A percentile compares a stretch with the other conserved stretches of the same genome.
Evolutionary conservation across 2,888 invertebrate species (phyloP).

Genomic region (Leptinotarsa tumamoca): DNA sequence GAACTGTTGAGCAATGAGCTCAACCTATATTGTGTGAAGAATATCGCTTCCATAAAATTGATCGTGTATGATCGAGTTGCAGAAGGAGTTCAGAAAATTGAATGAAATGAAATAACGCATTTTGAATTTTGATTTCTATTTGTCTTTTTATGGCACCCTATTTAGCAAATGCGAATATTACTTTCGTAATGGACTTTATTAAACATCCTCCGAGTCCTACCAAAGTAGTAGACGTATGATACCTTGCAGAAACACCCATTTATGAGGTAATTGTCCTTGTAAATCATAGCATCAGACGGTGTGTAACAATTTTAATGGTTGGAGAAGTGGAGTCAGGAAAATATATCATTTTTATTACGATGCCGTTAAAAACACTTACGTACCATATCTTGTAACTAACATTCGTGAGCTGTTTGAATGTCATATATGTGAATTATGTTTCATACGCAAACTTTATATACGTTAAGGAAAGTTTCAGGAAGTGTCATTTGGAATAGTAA

Average conservation of each 20-base stretch:
- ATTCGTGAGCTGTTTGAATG: neutral
- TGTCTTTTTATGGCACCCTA: too few relatives aligned
- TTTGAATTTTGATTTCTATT: too few relatives aligned
- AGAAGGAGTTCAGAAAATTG: too few relatives aligned
- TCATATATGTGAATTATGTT: neutral
- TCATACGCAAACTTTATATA: neutral
- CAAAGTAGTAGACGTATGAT: too few relatives aligned
- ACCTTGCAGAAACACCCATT: neutral
- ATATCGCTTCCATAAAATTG: too few relatives aligned
- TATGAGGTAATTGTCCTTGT: neutral
- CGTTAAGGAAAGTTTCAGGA: neutral
- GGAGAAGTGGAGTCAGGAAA: neutral
- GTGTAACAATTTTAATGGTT: conserved; percentile 9
- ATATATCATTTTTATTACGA: neutral
- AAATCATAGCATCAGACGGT: neutral
- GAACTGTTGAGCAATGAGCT: too few relatives aligned
- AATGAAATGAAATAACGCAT: too few relatives aligned
- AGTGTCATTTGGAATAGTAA: neutral
- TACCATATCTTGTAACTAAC: neutral
- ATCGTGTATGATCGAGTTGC: too few relatives aligned
- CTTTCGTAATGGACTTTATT: too few relatives aligned
- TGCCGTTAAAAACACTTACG: neutral
- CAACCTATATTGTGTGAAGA: too few relatives aligned
- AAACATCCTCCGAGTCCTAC: too few relatives aligned
- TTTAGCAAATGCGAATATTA: too few relatives aligned